Evolutionary conservation across 2,797 vertebrate species (phyloP), one percentile per base, ranked within the genome.

Genomic region (Oryzias dopingdopingensis): DNA sequence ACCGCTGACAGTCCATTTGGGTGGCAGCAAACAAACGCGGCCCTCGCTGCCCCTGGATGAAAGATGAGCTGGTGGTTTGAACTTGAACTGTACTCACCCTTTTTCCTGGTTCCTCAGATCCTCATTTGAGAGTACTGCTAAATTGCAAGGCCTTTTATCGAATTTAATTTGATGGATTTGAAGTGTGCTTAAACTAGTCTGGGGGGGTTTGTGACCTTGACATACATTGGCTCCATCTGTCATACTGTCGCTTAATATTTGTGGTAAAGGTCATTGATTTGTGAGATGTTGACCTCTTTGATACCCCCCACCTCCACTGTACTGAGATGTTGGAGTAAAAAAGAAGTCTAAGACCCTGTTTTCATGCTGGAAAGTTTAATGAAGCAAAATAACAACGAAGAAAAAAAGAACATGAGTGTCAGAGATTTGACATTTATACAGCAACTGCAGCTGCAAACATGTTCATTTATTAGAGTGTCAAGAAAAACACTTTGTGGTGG

Each of bases 11-110:
- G 62, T 74, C 72, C 73, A 65, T 74, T 79, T 77, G 79, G 70
- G 65, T 77, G 46, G 74, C 56, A 5, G 69, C n/a, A 40, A 43
- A 32, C 71, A 49, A 65, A 80, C 62, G 67, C 73, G 77, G 82
- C 77, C 77, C 80, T 22, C 14, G 7, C 42, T 61, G 70, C 63
- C 75, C 16, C 0, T 0, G 42, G 45, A 66, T 72, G 82, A 88
- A 77, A 77, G 78, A 86, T 80, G 81, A 83, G 76, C 71, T 66
- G 47, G n/a, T 59, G 73, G 76, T 67, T 79, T 82, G 80, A 84
- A 85, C 88, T 90, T 90, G 84, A 87, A 84, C 86, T 81, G 75
- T 42, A 64, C 73, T 82, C 83, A 79, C 59, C 76, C 73, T 51
- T 58, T 54, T 62, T 51, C 60, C 22, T 16, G 46, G 2, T 72